phyloP scores from a whole-genome alignment of 1,140 invertebrate genomes.

The Lethrus apterus region DNA sequence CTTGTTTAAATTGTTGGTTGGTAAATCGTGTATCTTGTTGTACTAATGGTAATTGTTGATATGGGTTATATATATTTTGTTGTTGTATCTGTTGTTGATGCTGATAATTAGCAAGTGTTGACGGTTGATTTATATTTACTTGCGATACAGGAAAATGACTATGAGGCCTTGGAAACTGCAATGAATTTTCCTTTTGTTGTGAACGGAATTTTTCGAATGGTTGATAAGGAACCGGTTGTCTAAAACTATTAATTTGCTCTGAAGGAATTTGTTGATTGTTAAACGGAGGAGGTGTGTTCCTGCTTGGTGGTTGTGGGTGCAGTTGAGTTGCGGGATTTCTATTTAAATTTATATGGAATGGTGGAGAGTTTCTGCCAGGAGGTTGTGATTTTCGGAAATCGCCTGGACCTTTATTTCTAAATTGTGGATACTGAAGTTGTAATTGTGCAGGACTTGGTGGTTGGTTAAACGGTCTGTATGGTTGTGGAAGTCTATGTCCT shows the following conservation, averaged over 20 bases:
- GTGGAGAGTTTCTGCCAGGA: not conserved
- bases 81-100: constrained; percentile 18
- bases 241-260: too few relatives aligned
- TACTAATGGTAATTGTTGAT: constrained; percentile 6
- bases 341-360: not conserved
- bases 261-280: constrained; percentile 42
- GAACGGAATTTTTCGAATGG: constrained; percentile 29
- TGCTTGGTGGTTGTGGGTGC: not conserved
- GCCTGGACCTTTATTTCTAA: too few relatives aligned
- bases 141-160: constrained; percentile 38
- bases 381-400: constrained; percentile 25
- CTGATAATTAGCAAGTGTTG: constrained; percentile 23
- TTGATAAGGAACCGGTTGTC: constrained; percentile 39
- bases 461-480: constrained; percentile 38
- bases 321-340: not conserved
- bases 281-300: constrained; percentile 7
- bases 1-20: not conserved
- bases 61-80: not conserved
- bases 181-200: constrained; percentile 14
- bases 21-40: constrained; percentile 1
- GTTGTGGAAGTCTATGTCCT: constrained; percentile 31
- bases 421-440: constrained; percentile 3
- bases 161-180: constrained; percentile 36
- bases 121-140: constrained; percentile 24
- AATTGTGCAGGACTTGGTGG: constrained; percentile 14